These are phyloP conservation scores for Actinostola sp. DNA, from an alignment of 92 coral and sea anemone genomes.

Conservation along the genomic window DNA sequence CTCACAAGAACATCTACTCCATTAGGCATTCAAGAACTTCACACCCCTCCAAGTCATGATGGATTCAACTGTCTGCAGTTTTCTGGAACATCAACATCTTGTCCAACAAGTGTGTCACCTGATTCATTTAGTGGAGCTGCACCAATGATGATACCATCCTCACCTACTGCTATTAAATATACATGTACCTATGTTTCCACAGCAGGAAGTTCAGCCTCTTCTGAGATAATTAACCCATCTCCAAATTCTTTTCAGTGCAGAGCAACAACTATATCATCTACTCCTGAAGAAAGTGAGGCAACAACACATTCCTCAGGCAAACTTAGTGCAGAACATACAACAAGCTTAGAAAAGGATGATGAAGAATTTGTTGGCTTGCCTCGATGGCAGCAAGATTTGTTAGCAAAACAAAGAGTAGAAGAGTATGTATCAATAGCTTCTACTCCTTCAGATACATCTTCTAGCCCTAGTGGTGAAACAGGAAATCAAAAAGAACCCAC, in stretches of 20 bases:
- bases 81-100: conserved; percentile 78
- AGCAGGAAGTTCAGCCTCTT: conserved; percentile 25
- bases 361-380: conserved; percentile 39
- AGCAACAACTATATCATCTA: neutral
- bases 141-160: conserved; percentile 24
- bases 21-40: conserved; percentile 24
- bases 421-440: conserved; percentile 19
- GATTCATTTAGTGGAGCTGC: conserved; percentile 30
- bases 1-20: conserved; percentile 68
- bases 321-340: too few species aligned
- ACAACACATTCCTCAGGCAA: neutral
- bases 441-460: conserved; percentile 16
- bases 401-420: conserved; percentile 17
- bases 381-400: conserved; percentile 49
- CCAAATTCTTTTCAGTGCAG: conserved; percentile 6
- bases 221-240: conserved; percentile 3
- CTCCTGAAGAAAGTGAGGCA: neutral
- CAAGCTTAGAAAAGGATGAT: conserved; percentile 5
- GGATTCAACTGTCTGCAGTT: conserved; percentile 70
- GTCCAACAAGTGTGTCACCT: conserved; percentile 40
- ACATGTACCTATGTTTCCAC: neutral
- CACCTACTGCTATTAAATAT: neutral
- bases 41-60: conserved; percentile 59
- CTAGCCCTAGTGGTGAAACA: conserved; percentile 16
- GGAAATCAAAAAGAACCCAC: conserved; percentile 12